A percentile compares a stretch with the other conserved stretches of the same genome.
phyloP scores from a whole-genome alignment of 2,888 invertebrate species.

The Ypsolopha scabrella region DNA sequence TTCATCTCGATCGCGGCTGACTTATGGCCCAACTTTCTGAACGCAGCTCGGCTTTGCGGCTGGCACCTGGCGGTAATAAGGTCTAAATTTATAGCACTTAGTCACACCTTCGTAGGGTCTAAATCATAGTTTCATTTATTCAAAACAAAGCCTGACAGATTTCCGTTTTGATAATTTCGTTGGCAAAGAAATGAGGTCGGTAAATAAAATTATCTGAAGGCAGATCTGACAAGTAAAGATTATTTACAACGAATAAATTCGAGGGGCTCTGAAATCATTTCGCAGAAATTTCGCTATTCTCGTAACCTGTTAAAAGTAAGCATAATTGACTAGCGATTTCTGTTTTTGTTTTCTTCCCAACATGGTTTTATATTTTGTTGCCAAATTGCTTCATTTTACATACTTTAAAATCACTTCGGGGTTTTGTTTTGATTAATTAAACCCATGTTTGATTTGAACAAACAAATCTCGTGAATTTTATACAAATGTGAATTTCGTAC shows the following conservation, averaged over 20 bases:
- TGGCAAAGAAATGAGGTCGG: neutral
- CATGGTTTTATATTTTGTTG: no score
- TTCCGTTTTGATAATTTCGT: constrained; percentile 1
- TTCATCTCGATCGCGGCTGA: constrained; percentile 38
- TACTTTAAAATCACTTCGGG: no score
- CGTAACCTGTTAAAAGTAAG: no score
- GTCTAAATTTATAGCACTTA: constrained; percentile 48
- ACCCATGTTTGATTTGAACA: no score
- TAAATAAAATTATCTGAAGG: neutral
- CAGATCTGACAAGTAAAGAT: neutral
- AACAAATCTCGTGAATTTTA: no score
- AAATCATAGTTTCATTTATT: constrained; percentile 16
- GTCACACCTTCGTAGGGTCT: constrained; percentile 29
- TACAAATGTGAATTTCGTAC: no score
- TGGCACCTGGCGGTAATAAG: constrained; percentile 62
- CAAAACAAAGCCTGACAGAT: constrained; percentile 8
- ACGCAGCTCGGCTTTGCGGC: constrained; percentile 41
- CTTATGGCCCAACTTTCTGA: constrained; percentile 48
- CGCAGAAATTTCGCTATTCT: neutral
- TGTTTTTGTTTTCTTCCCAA: no score
- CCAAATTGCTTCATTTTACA: no score
- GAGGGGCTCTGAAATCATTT: neutral
- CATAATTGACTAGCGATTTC: no score
- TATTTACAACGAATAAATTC: neutral
- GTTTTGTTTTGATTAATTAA: no score